A percentile compares a stretch with the other conserved stretches of the same genome.
Conservation (phyloP, 2,113 vertebrate species). For the Phoenicopterus ruber region DNA sequence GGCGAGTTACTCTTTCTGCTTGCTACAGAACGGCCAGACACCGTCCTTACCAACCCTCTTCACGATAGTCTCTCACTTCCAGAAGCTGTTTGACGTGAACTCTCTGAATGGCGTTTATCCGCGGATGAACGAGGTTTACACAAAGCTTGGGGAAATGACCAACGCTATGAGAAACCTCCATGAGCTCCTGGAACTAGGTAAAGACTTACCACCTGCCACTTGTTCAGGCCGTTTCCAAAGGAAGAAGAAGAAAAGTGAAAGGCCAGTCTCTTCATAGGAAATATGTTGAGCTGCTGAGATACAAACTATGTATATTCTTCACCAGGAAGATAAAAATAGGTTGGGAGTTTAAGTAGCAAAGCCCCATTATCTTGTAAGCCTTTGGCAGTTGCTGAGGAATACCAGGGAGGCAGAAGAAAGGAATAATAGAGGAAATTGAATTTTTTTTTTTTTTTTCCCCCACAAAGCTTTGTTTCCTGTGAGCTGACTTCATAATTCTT, state of each 20-base stretch:
- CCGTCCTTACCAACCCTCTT: slow-evolving; percentile 75
- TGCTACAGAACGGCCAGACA: slow-evolving; percentile 68
- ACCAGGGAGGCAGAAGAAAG: neutral
- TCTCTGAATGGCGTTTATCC: slow-evolving; percentile 84
- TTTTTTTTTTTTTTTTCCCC: neutral
- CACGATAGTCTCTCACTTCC: slow-evolving; percentile 87
- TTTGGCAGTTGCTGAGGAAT: neutral
- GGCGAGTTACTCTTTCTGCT: neutral
- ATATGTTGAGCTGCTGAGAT: neutral
- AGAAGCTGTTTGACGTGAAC: slow-evolving; percentile 86
- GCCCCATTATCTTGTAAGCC: neutral
- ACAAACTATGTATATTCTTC: neutral
- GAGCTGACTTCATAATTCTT: neutral
- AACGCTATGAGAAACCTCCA: slow-evolving; percentile 84
- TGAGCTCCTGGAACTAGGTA: slow-evolving; percentile 83
- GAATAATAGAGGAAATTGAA: neutral
- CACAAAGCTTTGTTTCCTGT: neutral
- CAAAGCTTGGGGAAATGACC: slow-evolving; percentile 83
- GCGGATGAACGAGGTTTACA: slow-evolving; percentile 90
- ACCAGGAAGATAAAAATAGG: neutral
- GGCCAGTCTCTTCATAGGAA: neutral
- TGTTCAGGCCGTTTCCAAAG: neutral
- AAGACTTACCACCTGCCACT: neutral
- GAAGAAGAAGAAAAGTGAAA: neutral
- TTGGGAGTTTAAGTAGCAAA: neutral